Percentiles rank a stretch among this genome's conserved stretches.
Conservation (phyloP, 2,888 invertebrate species). For the Sericinus montela region DNA sequence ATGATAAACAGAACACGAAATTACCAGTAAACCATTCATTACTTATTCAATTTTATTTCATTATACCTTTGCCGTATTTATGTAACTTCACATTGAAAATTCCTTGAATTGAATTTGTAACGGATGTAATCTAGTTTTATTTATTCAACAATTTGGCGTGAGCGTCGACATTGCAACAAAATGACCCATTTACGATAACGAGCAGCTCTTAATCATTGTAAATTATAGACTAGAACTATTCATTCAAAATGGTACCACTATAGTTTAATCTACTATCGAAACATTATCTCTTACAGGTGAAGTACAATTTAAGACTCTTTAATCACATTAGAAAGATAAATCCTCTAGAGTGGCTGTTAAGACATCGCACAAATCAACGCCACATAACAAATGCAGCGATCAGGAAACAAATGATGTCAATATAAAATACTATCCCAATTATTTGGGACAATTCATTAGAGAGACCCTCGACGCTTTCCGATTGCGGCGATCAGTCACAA, state of each 20-base stretch:
- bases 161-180: constrained; percentile 14
- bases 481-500: constrained; percentile 71
- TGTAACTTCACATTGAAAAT: constrained; percentile 3
- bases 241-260: constrained; percentile 1
- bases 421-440: constrained; percentile 78
- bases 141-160: constrained; percentile 13
- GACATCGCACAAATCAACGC: constrained; percentile 71
- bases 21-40: constrained; percentile 14
- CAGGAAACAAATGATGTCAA: constrained; percentile 69
- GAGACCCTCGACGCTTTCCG: constrained; percentile 61
- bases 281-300: constrained; percentile 28
- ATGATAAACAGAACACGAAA: constrained; percentile 10
- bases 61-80: constrained; percentile 5
- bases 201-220: constrained; percentile 13
- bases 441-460: constrained; percentile 79
- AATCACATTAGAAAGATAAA: constrained; percentile 34
- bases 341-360: constrained; percentile 46
- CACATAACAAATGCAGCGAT: constrained; percentile 69
- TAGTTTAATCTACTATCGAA: neutral
- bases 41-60: constrained; percentile 16
- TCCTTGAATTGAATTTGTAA: constrained; percentile 5
- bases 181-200: constrained; percentile 16
- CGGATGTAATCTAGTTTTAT: constrained; percentile 12
- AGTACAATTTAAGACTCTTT: constrained; percentile 29
- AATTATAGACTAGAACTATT: constrained; percentile 9